Evolutionary conservation across 2,113 vertebrate species (phyloP).

Genomic region (Gavialis gangeticus): DNA sequence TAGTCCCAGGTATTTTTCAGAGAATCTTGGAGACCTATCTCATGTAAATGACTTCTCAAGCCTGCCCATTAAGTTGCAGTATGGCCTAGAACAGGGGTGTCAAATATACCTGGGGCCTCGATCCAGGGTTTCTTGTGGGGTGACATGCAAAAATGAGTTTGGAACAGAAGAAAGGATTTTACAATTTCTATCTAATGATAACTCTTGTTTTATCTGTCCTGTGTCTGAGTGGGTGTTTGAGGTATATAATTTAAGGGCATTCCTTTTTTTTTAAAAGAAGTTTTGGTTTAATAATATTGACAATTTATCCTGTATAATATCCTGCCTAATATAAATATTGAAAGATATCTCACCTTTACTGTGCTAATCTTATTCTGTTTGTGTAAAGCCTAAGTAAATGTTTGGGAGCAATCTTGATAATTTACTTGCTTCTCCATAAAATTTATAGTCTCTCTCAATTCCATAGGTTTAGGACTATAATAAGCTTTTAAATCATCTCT

Average conservation of each 20-base stretch:
- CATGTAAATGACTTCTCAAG: too few species aligned
- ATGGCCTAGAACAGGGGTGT: too few species aligned
- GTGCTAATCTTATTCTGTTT: background rate
- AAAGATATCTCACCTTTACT: background rate
- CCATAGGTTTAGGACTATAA: background rate
- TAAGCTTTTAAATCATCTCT: background rate
- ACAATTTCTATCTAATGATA: background rate
- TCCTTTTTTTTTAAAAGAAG: background rate
- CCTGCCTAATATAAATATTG: too few species aligned
- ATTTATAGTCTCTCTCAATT: background rate
- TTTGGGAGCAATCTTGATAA: background rate
- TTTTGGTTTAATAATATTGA: background rate
- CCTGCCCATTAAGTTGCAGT: too few species aligned
- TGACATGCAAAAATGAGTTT: background rate
- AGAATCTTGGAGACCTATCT: background rate
- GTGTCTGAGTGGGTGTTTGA: background rate
- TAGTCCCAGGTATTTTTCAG: background rate
- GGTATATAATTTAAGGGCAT: background rate
- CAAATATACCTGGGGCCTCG: too few species aligned
- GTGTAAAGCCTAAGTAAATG: background rate
- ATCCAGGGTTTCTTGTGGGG: background rate
- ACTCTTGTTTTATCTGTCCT: background rate
- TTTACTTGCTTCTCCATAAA: background rate
- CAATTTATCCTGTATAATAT: background rate
- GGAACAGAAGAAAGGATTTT: background rate